Base-by-base conservation (phyloP, 2,888 invertebrate species). In the Eupithecia subfuscata region DNA sequence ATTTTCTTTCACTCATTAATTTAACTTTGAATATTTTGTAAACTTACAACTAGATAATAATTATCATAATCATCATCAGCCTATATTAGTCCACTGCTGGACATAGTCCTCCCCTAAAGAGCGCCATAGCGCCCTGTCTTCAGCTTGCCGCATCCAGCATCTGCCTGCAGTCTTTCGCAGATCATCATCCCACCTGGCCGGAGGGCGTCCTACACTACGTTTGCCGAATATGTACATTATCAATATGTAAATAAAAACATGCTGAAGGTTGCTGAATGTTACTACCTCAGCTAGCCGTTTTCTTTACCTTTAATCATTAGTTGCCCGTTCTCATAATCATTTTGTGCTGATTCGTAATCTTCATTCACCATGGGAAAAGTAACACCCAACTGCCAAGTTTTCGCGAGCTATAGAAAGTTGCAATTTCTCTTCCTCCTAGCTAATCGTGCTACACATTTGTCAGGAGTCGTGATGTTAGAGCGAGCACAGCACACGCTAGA, bases 371-470 rank as follows among this genome's bases (percentile, higher is more conserved):
- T 78, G 81, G 70, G 63, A 74, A 78, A 75, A 43, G 43, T 78
- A 71, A 69, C 75, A 71, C 74, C 64, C 52, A 74, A 67, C n/a
- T 67, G 40, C n/a, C 65, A 67, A 40, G 72, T 60, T 70, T 73
- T 78, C 73, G 65, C 45, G 79, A 78, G 79, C 60, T 60, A 25
- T 60, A 60, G 60, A 82, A 86, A 83, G 81, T 80, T 68, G 63
- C 75, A 69, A 71, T 76, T 75, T 73, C 71, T 75, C 74, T 75
- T 74, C 78, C 74, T 73, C 40, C 34, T 60, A 52, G 70, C 65
- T 74, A 78, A 76, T 73, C 75, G 67, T 75, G 75, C 73, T 71
- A 70, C 69, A 69, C 52, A 73, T 73, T 74, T 74, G 64, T 74
- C 71, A 75, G 67, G 60, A 75, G 75, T 78, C 79, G 74, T 76